Evolutionary conservation across 2,797 vertebrate genomes (phyloP).

Genomic region (Decapterus maruadsi): DNA sequence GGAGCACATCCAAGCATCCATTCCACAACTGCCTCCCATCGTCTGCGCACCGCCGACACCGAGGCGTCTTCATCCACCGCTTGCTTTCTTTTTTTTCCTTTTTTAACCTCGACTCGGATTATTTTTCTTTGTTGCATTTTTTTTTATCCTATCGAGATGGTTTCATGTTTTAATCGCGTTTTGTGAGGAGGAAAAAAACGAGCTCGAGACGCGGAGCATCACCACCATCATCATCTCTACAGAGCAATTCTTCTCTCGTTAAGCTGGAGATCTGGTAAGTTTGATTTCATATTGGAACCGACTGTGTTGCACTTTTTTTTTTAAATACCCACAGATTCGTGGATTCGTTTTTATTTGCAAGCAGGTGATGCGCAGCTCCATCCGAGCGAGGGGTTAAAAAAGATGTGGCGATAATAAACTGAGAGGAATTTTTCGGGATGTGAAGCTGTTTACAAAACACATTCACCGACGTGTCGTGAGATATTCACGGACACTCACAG

Average conservation of each 20-base stretch:
- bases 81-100: not conserved
- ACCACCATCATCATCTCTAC: slow-evolving; percentile 52
- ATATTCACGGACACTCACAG: not conserved
- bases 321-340: not conserved
- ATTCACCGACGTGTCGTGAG: not conserved
- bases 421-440: not conserved
- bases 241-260: slow-evolving; percentile 38
- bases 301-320: not conserved
- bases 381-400: not conserved
- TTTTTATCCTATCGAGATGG: slow-evolving; percentile 57
- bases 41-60: slow-evolving; percentile 67
- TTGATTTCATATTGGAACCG: not conserved
- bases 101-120: slow-evolving; percentile 55
- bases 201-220: slow-evolving; percentile 55
- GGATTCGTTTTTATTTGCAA: not conserved
- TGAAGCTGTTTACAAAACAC: not conserved
- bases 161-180: slow-evolving; percentile 58
- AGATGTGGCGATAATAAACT: not conserved
- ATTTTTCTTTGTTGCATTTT: slow-evolving; percentile 50
- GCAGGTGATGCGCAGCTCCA: slow-evolving; percentile 3
- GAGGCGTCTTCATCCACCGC: slow-evolving; percentile 58
- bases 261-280: slow-evolving; percentile 78
- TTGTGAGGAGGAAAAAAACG: slow-evolving; percentile 48
- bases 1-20: slow-evolving; percentile 84
- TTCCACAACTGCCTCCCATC: slow-evolving; percentile 73